Evolutionary conservation across 1,140 invertebrate species (phyloP), one percentile per base, ranked within the genome.

Genomic region (Batillaria attramentaria): DNA sequence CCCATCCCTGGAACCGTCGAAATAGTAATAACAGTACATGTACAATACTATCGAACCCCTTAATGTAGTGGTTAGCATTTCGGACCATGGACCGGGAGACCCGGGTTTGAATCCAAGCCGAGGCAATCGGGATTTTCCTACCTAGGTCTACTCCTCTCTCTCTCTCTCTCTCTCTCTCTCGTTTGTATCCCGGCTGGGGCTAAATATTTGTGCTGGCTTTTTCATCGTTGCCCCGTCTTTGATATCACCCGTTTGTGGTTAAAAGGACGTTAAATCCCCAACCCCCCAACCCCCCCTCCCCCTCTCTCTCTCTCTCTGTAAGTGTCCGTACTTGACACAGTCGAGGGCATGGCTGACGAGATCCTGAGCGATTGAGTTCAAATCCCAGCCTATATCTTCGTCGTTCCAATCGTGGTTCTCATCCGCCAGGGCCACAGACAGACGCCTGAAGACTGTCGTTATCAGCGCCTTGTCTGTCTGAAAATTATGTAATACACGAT

Each of bases 381-480:
- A 24, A 39, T 70, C 37, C 13, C 76, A 18, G 33, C 18, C 16
- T 0, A 28, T 3, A 5, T 66, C 43, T 2, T 33, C 41, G 60
- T 66, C 46, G 20, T 70, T 43, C 76, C 60, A 72, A 35, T 54
- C 66, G 46, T 57, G n/a, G 16, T 20, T 16, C 5, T 69, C 76
- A 20, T 68, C 76, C 37, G 35, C 76, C 1, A 78, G 35, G 24
- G 39, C 39, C 0, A 35, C 31, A 20, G 68, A 54, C 42, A 70
- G 37, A 35, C 66, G 42, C 68, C 43, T 66, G 13, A 78, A 10
- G 1, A 66, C 28, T 2, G 50, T 37, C 76, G 70, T 72, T 31
- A 78, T 70, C 66, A 70, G 43, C 0, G 43, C 65, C 46, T 78
- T 78, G 43, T 78, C 46, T 60, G 54, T 78, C 76, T 78, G 76